These are phyloP conservation scores for Crossocerus cetratus DNA, from an alignment of 2,888 invertebrate genomes.

Conservation along the genomic window DNA sequence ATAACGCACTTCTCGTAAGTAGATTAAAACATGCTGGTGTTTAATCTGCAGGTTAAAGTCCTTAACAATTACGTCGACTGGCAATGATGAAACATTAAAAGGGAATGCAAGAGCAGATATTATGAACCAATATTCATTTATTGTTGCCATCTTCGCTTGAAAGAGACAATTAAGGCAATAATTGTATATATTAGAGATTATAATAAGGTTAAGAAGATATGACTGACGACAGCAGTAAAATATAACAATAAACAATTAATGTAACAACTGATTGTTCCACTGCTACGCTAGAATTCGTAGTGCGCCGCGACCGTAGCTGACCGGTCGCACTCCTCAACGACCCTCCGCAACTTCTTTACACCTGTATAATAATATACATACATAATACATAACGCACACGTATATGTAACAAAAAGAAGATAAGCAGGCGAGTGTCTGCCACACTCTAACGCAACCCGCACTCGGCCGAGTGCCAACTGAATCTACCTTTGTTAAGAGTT, in stretches of 20 bases:
- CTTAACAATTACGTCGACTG: slow-evolving; percentile 10
- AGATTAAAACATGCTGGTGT: slow-evolving; percentile 46
- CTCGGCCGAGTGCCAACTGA: neutral
- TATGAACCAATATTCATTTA: slow-evolving; percentile 67
- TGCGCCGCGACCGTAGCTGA: slow-evolving; percentile 23
- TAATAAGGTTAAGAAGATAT: slow-evolving; percentile 67
- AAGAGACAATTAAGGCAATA: slow-evolving; percentile 59
- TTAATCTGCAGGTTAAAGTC: no score
- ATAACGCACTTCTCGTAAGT: slow-evolving; percentile 29
- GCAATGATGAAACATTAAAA: no score
- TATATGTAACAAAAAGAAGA: slow-evolving; percentile 39
- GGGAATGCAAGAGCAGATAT: slow-evolving; percentile 17
- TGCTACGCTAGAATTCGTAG: slow-evolving; percentile 59
- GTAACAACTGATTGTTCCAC: slow-evolving; percentile 71
- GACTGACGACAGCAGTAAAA: slow-evolving; percentile 69
- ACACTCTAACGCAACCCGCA: neutral
- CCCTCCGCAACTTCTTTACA: slow-evolving; percentile 15
- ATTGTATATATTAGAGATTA: slow-evolving; percentile 47
- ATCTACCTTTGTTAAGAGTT: neutral
- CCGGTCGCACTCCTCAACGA: slow-evolving; percentile 25
- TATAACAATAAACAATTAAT: slow-evolving; percentile 73
- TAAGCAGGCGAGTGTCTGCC: slow-evolving; percentile 14
- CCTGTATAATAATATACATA: slow-evolving; percentile 18
- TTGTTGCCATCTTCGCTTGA: slow-evolving; percentile 60
- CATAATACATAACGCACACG: slow-evolving; percentile 27